Conservation (phyloP, 1,140 invertebrate species). For the Meloidogyne floridensis region DNA sequence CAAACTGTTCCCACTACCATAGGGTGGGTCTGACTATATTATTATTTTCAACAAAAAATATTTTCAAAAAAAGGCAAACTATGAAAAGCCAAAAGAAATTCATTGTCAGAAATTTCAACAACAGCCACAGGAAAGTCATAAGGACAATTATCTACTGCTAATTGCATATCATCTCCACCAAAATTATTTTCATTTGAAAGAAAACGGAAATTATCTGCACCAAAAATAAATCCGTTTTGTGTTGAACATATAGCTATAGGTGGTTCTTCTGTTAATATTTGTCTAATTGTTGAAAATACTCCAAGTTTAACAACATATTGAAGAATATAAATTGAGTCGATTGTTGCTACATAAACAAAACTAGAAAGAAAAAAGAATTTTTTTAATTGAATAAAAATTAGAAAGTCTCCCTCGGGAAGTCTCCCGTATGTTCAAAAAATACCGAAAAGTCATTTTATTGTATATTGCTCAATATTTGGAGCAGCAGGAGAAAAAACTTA, state of each 20-base stretch:
- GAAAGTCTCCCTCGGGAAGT: no score
- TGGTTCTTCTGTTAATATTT: slow-evolving; percentile 42
- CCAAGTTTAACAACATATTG: slow-evolving; percentile 40
- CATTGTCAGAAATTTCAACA: slow-evolving; percentile 39
- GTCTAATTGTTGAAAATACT: slow-evolving; percentile 27
- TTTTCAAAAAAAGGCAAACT: background rate
- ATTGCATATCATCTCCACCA: slow-evolving; percentile 1
- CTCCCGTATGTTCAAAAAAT: no score
- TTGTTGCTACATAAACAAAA: slow-evolving; percentile 40
- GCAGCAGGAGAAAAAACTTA: no score
- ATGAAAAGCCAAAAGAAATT: slow-evolving; percentile 42
- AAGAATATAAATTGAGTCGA: slow-evolving; percentile 40
- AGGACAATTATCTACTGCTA: slow-evolving; percentile 41
- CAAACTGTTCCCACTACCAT: no score
- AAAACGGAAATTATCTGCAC: slow-evolving; percentile 41
- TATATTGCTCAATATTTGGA: no score
- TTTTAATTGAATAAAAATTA: slow-evolving; percentile 3
- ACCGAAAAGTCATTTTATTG: no score
- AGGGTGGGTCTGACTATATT: no score
- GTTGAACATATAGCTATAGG: slow-evolving; percentile 41
- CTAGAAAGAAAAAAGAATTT: slow-evolving; percentile 27
- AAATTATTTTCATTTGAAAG: slow-evolving; percentile 31
- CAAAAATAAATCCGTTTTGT: slow-evolving; percentile 37
- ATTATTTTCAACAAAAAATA: no score
- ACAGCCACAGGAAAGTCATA: slow-evolving; percentile 41